Percentiles rank a stretch among this genome's conserved stretches.
Conservation (phyloP, 2,113 vertebrate genomes). For the Planiliza haematocheilus region DNA sequence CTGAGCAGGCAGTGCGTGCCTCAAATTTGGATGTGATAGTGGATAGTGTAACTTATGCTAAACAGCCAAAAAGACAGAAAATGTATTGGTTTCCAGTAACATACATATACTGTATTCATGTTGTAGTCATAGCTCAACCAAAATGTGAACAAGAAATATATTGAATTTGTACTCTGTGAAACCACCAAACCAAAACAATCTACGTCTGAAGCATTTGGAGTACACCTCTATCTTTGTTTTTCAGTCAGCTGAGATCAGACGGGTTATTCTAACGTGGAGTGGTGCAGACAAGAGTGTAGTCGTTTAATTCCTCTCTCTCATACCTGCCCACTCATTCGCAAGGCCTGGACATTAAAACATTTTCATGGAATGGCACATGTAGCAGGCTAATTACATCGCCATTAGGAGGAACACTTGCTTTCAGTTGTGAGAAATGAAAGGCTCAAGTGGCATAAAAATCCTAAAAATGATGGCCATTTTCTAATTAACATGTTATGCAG, state of each 20-base stretch:
- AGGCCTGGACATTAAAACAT: conserved; percentile 40
- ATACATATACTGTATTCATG: no score
- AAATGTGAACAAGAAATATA: conserved; percentile 8
- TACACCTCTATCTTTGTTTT: not conserved
- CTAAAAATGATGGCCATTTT: conserved; percentile 27
- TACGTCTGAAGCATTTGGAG: conserved; percentile 1
- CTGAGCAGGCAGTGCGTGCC: no score
- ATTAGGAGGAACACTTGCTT: conserved; percentile 44
- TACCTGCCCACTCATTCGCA: conserved; percentile 51
- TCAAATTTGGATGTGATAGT: no score
- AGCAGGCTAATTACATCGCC: conserved; percentile 37
- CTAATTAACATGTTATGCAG: conserved; percentile 22
- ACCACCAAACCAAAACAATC: not conserved
- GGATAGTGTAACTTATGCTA: no score
- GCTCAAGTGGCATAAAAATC: conserved; percentile 9
- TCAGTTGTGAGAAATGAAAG: conserved; percentile 50
- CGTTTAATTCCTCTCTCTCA: conserved; percentile 40
- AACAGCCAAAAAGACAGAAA: no score
- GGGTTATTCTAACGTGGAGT: conserved; percentile 3
- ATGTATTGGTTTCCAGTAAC: no score
- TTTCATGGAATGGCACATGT: conserved; percentile 50
- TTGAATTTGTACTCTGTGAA: not conserved
- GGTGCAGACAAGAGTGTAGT: not conserved
- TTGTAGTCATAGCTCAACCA: not conserved
- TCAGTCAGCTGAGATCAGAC: not conserved